These are phyloP conservation scores for Urocitellus parryii DNA, from an alignment of 2,113 vertebrate species.

Conservation along the genomic window DNA sequence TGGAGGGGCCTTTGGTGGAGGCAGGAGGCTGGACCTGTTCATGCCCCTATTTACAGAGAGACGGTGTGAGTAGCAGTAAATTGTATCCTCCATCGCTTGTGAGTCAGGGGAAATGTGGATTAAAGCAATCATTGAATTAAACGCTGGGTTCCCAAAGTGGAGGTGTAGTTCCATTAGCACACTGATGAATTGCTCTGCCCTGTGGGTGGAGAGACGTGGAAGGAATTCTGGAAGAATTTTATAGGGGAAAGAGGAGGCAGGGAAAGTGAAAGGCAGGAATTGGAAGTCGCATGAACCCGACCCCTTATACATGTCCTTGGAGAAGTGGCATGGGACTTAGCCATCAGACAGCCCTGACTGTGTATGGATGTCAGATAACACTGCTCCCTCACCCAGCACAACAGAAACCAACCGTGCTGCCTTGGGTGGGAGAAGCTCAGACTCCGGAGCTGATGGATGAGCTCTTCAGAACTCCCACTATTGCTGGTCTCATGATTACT, in stretches of 20 bases:
- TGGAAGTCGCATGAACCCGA: background rate
- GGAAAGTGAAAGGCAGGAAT: background rate
- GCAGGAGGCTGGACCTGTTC: background rate
- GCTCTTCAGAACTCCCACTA: background rate
- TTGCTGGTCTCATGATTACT: background rate
- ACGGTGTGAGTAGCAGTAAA: background rate
- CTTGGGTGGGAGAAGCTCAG: background rate
- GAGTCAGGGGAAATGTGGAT: background rate
- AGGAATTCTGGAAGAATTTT: background rate
- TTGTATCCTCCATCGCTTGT: background rate
- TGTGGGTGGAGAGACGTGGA: background rate
- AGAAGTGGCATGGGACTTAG: background rate
- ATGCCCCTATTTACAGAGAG: background rate
- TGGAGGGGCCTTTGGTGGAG: slow-evolving; percentile 5
- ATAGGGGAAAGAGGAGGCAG: background rate
- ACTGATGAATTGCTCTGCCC: background rate
- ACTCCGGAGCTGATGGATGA: background rate
- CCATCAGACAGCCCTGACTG: background rate
- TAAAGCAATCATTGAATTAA: background rate
- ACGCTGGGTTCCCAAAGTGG: too few relatives aligned
- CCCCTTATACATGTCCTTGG: background rate
- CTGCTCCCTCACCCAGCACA: background rate
- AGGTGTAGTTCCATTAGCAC: background rate
- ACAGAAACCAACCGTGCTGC: background rate
- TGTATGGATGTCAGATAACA: background rate